These are phyloP conservation scores for Pseudococcus viburni DNA, from an alignment of 2,888 invertebrate genomes.

Conservation along the genomic window DNA sequence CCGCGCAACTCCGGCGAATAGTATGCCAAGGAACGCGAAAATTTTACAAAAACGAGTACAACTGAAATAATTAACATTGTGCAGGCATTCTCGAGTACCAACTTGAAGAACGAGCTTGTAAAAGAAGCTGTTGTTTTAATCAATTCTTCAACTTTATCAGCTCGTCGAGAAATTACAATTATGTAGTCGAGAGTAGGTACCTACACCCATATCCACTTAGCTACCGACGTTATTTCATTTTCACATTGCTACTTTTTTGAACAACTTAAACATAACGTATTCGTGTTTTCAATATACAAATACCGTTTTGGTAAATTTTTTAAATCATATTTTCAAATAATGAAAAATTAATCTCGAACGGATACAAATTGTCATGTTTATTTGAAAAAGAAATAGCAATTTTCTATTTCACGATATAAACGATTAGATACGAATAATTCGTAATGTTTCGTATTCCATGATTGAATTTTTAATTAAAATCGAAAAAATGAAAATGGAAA, in stretches of 20 bases:
- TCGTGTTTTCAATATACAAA: no score
- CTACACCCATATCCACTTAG: background rate
- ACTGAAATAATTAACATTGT: conserved; percentile 52
- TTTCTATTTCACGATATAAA: no score
- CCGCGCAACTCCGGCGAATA: background rate
- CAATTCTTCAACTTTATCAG: conserved; percentile 45
- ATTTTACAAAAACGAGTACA: conserved; percentile 44
- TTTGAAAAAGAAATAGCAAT: no score
- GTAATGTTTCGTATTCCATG: no score
- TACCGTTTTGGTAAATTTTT: no score
- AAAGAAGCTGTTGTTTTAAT: conserved; percentile 32
- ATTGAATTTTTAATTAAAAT: conserved; percentile 11
- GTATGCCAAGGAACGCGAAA: conserved; percentile 19
- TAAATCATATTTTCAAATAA: no score
- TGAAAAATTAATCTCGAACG: no score
- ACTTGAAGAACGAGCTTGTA: conserved; percentile 16
- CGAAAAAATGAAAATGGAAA: background rate
- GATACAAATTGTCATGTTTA: no score
- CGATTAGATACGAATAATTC: no score
- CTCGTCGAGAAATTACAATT: conserved; percentile 7
- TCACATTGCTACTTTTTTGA: no score
- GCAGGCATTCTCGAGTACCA: conserved; percentile 20
- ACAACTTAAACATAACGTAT: no score
- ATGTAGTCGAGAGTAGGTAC: background rate
- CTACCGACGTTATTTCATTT: background rate